Base-by-base conservation (phyloP, 2,888 invertebrate genomes). In the Leptogaster cylindrica region DNA sequence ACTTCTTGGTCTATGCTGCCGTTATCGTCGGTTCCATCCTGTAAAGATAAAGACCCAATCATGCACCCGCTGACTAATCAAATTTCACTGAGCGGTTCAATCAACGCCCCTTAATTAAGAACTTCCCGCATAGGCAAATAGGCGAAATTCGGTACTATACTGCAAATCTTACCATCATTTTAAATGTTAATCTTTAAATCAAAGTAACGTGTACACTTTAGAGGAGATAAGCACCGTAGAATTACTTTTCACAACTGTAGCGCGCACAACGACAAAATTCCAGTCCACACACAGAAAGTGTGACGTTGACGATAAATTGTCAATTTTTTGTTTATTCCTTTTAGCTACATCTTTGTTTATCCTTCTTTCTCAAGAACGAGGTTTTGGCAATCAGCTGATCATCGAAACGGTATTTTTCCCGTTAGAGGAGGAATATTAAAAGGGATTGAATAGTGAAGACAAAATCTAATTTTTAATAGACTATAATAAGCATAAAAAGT, bases 11-110 rank as follows among this genome's bases (percentile, higher is more conserved):
- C 61, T 41, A 48, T 31, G 12, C 44, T 66, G 46, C 27, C 36
- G 14, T 25, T 41, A 18, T 68, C 68, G 44, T 68, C 68, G 14
- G 55, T 55, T 48, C 68, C 68, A 8, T 68, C 64, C 68, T 68
- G 36, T 1, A 39, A 44, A 66, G 20, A 66, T 25, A 31, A 25
- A 16, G 3, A 25, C 3, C 16, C 0, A 50, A 3, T 12, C 8
- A 25, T 8, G 31, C 7, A 14, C 7, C 25, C n/a, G 20, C 20
- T 55, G 55, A 55, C 36, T 39, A 55, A 55, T 55, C 20, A 55
- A 36, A 36, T 18, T 55, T 12, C 31, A 55, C n/a, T n/a, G 16
- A 16, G 52, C 33, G 31, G 33, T 31, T 33, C 16, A 10, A 14
- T n/a, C 14, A 31, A 55, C 55, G 55, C 55, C 55, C 55, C 55